A percentile compares a stretch with the other conserved stretches of the same genome.
These are phyloP conservation scores for Netelia inedita DNA, from an alignment of 2,888 invertebrate genomes.

Conservation along the genomic window DNA sequence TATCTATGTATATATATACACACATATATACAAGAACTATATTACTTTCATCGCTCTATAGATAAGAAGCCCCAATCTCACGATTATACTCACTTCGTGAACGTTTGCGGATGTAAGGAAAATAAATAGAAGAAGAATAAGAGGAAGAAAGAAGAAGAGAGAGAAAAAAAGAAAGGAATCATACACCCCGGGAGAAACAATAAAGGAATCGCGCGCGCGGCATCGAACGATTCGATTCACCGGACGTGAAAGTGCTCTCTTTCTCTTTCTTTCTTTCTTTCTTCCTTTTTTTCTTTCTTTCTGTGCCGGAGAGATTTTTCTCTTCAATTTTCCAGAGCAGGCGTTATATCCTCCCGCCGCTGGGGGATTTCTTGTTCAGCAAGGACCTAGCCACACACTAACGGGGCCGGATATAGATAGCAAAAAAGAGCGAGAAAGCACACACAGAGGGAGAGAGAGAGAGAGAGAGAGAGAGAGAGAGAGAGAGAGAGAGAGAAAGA, in stretches of 20 bases:
- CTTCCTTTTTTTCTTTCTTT: conserved; percentile 3
- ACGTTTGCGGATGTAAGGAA: conserved; percentile 39
- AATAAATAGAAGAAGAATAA: conserved; percentile 49
- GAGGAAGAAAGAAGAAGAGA: conserved; percentile 35
- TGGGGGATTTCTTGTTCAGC: conserved; percentile 46
- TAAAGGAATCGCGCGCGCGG: conserved; percentile 49
- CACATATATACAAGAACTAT: background rate
- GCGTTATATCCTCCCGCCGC: conserved; percentile 54
- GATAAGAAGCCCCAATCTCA: conserved; percentile 45
- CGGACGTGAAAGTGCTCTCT: conserved; percentile 61
- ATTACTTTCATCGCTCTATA: conserved; percentile 43
- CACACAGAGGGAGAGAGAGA: background rate
- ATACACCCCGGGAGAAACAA: conserved; percentile 53
- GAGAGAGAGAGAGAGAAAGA: background rate
- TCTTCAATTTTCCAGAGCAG: conserved; percentile 64
- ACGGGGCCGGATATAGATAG: background rate
- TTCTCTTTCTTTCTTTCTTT: conserved; percentile 3
- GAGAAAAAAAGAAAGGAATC: conserved; percentile 28
- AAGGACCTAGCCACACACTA: conserved; percentile 37
- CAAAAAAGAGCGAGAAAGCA: background rate
- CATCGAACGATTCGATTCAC: conserved; percentile 64
- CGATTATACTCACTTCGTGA: conserved; percentile 56
- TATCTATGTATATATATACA: background rate
- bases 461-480: conserved; percentile 7
- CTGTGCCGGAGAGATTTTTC: conserved; percentile 58